Percentiles rank a stretch among this genome's conserved stretches.
phyloP scores from a whole-genome alignment of 2,888 invertebrate genomes.

The Clepsis dumicolana region DNA sequence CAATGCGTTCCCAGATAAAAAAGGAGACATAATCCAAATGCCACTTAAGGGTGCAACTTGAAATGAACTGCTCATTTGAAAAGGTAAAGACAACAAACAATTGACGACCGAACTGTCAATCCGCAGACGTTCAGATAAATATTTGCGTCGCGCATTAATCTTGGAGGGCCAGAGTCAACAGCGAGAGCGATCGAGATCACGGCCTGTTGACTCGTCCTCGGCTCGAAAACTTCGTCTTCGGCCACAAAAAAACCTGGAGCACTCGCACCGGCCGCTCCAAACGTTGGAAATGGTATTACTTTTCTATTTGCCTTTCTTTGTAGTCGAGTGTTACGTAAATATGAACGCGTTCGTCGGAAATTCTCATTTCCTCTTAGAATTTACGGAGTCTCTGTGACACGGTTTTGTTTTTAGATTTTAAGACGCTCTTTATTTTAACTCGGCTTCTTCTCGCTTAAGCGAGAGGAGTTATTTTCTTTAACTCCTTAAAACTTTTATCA shows the following conservation, averaged over 20 bases:
- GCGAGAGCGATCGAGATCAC: conserved; percentile 77
- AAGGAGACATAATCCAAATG: conserved; percentile 69
- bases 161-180: conserved; percentile 76
- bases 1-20: conserved; percentile 64
- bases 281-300: conserved; percentile 83
- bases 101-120: conserved; percentile 85
- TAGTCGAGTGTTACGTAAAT: conserved; percentile 85
- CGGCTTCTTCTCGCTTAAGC: conserved; percentile 29
- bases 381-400: conserved; percentile 59
- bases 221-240: conserved; percentile 52
- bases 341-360: conserved; percentile 79
- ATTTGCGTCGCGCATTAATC: conserved; percentile 85
- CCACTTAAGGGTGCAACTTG: conserved; percentile 82
- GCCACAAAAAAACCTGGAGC: conserved; percentile 65
- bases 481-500: conserved; percentile 37
- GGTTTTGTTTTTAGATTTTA: conserved; percentile 50
- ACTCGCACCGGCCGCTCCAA: conserved; percentile 64
- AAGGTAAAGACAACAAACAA: conserved; percentile 85
- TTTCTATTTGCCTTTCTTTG: conserved; percentile 84
- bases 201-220: conserved; percentile 76
- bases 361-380: conserved; percentile 79
- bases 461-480: conserved; percentile 31
- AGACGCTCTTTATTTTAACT: conserved; percentile 47
- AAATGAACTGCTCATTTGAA: conserved; percentile 84
- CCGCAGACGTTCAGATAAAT: conserved; percentile 84